Base-by-base conservation (phyloP, 2,113 vertebrate genomes). In the Vireo altiloquus region DNA sequence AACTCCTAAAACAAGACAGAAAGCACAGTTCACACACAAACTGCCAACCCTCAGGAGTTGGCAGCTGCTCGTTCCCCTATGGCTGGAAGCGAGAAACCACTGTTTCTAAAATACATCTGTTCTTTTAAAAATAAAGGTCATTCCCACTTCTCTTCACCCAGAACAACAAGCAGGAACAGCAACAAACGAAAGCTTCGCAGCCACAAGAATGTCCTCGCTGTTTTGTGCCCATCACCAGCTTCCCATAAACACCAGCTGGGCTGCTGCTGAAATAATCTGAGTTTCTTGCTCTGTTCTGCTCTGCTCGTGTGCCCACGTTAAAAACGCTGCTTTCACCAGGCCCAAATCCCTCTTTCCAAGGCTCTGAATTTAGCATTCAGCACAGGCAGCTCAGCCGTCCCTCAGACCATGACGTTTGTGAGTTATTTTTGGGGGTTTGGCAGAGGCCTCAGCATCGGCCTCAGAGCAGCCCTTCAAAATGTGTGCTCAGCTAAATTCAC, bases 401-500 rank as follows among this genome's bases (percentile, higher is more conserved):
- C 91, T 96, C 88, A 92, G 89, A 39, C 92, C 89, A 18, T 97
- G 82, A 93, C 64, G 69, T 92, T 42, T 6, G 87, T 65, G 78
- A 96, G 94, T 94, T 96, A 95, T 95, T 97, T 95, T 82, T 46
- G 63, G 95, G 93, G 91, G 22, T 97, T 97, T 96, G 96, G 96
- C 95, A 97, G 70, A 70, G 74, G 83, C 77, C 61, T 92, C 47
- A 52, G 90, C 91, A 79, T 53, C 90, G 57, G 95, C 61, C 94
- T 96, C 81, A 44, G 88, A 90, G 44, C 88, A 95, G 89, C 84
- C 81, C 95, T 95, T 78, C 88, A 74, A 96, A 97, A 39, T 95
- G 97, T 88, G 85, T 96, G 81, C 94, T 97, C 97, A 97, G 97
- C 97, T 96, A 81, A 96, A 96, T 95, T 71, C 78, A 27, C 57